Evolutionary conservation across 2,888 invertebrate genomes (phyloP), one percentile per base, ranked within the genome.

Genomic region (Conops quadrifasciatus): DNA sequence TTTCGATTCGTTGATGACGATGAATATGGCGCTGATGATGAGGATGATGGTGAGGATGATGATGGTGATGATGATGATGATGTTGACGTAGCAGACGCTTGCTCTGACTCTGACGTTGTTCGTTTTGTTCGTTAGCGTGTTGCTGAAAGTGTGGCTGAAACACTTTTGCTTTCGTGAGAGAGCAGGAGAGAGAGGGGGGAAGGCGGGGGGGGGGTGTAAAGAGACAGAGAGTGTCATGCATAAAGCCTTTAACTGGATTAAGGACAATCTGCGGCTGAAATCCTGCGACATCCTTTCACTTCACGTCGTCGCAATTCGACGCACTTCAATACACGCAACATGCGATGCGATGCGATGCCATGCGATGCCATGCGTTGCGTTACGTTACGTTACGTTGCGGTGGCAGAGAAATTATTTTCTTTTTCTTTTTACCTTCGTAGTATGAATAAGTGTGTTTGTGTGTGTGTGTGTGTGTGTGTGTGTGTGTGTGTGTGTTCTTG

Each of bases 251-350:
- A 80, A 80, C 80, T 79, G 81, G 80, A 80, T 80, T 80, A 81
- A 80, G 81, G 80, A 36, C 81, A 80, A 81, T 80, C 80, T 80
- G 80, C 77, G 81, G 80, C 80, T 80, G 80, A 78, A 81, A 80
- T 80, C 81, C 81, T 78, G 78, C 78, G 79, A 80, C 75, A 74
- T 78, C 72, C 80, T 78, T 79, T 80, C 79, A 80, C 75, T 75
- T 77, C 72, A 76, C 77, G 76, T 75, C n/a, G 5, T 36, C 36
- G 36, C 36, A 7, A 7, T 9, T 4, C 9, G 36, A 36, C 36
- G 4, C 36, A 7, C 9, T 36, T 53, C 53, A 53, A 36, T 60
- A 59, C 70, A 64, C 7, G 30, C 7, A n/a, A 62, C 49, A 16
- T 28, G 49, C 26, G 15, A 28, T 21, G 53, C 1, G 53, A 2